Evolutionary conservation across 2,113 vertebrate genomes (phyloP), one percentile per base, ranked within the genome.

Genomic region (Spea multiplicata): DNA sequence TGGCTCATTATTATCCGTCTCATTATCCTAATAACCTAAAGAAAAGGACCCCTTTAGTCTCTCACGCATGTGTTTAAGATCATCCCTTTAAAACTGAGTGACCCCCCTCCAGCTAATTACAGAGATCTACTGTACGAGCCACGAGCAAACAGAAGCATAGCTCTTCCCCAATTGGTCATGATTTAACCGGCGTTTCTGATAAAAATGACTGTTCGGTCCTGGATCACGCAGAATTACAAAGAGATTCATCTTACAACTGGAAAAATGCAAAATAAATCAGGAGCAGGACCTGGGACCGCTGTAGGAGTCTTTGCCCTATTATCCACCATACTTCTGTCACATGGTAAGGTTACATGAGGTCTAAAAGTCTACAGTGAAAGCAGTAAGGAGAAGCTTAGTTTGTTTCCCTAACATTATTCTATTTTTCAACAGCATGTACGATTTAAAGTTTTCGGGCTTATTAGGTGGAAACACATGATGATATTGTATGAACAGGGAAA

Each of bases 21-120:
- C 66, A 68, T 69, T 47, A 68, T 76, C 30, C 16, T 59, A 48
- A 68, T 48, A 57, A 47, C 66, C 8, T n/a, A 57, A 49, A 55
- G 45, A 68, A 76, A 17, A 48, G 57, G 44, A 14, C 5, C 66
- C 66, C 66, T 44, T 30, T 30, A 30, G 30, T 30, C 30, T 30
- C 30, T 30, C 30, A 30, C 30, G 30, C 30, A 30, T 30, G 30
- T 30, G 30, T 30, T 30, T 30, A 30, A 30, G 30, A 30, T 30
- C 30, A 30, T 30, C 30, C 30, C 30, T 30, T 30, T 30, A 30
- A 30, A 30, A 30, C 30, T 30, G 30, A 30, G 30, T 30, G 13
- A 5, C n/a, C 44, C 8, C 8, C 17, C 65, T 45, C 8, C 44
- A 8, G 13, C 66, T 12, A 48, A 48, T 48, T 68, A 68, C 45